Conservation (phyloP, 2,797 vertebrate genomes). For the Diplodus sargus region DNA sequence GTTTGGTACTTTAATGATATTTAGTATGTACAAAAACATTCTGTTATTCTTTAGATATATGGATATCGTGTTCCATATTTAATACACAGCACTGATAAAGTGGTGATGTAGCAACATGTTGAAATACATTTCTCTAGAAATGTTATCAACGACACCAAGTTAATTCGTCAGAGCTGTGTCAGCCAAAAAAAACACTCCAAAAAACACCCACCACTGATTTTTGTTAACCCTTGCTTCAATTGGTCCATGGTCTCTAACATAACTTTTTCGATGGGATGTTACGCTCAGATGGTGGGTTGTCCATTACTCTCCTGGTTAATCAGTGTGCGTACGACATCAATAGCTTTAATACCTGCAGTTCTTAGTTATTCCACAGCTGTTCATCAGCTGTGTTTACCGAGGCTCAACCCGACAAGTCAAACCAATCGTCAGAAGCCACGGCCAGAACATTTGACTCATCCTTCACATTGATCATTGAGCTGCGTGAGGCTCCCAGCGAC, state of each 20-base stretch:
- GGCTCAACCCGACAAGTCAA: conserved; percentile 23
- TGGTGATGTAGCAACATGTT: background rate
- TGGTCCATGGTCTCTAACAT: background rate
- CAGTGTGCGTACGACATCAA: conserved; percentile 53
- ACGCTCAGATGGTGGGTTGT: conserved; percentile 20
- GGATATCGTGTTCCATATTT: background rate
- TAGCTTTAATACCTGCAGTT: conserved; percentile 38
- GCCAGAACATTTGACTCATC: conserved; percentile 4
- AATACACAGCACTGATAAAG: background rate
- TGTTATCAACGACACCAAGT: background rate
- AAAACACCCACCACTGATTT: background rate
- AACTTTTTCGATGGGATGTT: background rate
- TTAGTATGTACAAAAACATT: background rate
- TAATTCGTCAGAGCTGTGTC: background rate
- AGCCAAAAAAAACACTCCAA: background rate
- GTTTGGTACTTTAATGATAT: background rate
- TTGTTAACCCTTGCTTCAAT: conserved; percentile 1
- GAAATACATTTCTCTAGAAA: background rate
- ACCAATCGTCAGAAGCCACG: conserved; percentile 10
- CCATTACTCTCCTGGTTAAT: conserved; percentile 60
- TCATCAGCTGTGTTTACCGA: conserved; percentile 11
- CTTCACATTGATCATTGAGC: conserved; percentile 7
- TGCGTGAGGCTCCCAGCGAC: background rate
- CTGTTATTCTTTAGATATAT: background rate
- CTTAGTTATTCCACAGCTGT: conserved; percentile 48